These are phyloP conservation scores for Leptonema lineaticorne DNA, from an alignment of 1,140 invertebrate species.

Conservation along the genomic window DNA sequence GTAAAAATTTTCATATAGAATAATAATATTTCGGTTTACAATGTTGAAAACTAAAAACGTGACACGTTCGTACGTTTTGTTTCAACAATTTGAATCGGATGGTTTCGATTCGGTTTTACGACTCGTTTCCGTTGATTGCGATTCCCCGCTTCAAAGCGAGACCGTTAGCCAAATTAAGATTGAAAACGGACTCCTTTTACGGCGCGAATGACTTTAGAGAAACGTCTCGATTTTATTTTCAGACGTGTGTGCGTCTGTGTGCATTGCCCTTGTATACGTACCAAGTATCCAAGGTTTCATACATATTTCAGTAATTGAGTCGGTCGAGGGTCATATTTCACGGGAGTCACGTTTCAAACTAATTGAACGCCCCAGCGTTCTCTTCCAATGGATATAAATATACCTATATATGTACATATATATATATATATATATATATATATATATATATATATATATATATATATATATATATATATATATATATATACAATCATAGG, in stretches of 20 bases:
- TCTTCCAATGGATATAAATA: too few species aligned
- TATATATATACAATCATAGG: too few species aligned
- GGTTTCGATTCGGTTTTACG: constrained; percentile 11
- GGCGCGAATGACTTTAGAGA: too few species aligned
- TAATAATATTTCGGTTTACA: too few species aligned
- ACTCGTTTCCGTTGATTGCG: background rate
- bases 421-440: background rate
- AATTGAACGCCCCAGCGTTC: constrained; percentile 42
- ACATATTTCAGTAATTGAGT: constrained; percentile 41
- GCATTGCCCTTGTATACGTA: constrained; percentile 5
- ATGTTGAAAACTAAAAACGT: too few species aligned
- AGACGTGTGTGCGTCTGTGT: too few species aligned
- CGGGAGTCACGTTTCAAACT: constrained; percentile 40
- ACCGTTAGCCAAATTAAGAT: constrained; percentile 38
- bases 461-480: too few species aligned
- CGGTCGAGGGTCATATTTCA: constrained; percentile 17
- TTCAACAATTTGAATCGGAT: too few species aligned
- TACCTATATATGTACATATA: background rate
- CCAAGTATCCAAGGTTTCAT: background rate
- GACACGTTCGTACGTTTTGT: too few species aligned
- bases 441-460: background rate
- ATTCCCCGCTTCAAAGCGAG: background rate
- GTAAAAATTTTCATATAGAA: too few species aligned
- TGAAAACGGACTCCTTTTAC: constrained; percentile 29
- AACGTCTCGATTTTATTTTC: too few species aligned